Percentiles rank a stretch among this genome's conserved stretches.
Conservation (phyloP, 1,140 invertebrate species). For the Trichonephila clavipes region DNA sequence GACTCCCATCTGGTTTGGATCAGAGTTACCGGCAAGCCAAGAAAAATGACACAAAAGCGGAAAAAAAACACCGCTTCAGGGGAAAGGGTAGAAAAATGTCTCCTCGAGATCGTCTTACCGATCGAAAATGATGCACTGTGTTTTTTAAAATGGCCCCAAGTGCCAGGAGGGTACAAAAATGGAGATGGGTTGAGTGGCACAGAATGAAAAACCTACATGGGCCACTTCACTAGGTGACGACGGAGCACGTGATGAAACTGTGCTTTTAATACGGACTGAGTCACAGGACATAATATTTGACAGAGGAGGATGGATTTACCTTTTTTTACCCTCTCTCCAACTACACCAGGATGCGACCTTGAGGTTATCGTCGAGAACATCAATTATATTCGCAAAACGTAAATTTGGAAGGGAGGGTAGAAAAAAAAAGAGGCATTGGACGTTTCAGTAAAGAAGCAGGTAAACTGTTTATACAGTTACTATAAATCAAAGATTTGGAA, state of each 20-base stretch:
- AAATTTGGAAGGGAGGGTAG: neutral
- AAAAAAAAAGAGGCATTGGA: neutral
- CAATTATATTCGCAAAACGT: neutral
- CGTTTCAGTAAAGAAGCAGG: constrained; percentile 11
- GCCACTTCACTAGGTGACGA: constrained; percentile 67
- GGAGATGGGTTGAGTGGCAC: constrained; percentile 24
- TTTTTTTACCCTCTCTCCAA: neutral
- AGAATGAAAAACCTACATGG: neutral
- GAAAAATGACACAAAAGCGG: constrained; percentile 44
- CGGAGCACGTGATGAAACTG: constrained; percentile 60
- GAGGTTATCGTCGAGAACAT: constrained; percentile 40
- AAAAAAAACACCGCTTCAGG: neutral
- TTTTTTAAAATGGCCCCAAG: constrained; percentile 26
- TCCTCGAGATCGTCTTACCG: constrained; percentile 49
- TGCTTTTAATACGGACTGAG: constrained; percentile 35
- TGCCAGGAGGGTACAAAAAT: neutral
- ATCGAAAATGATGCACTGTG: constrained; percentile 53
- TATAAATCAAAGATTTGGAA: constrained; percentile 21
- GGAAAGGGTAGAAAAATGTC: constrained; percentile 45
- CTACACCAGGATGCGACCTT: neutral
- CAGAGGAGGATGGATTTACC: neutral
- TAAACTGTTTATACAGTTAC: constrained; percentile 34
- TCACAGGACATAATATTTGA: constrained; percentile 50
- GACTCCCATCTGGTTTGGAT: constrained; percentile 67
- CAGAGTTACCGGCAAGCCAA: constrained; percentile 52